Evolutionary conservation across 1,140 invertebrate species (phyloP), one percentile per base, ranked within the genome.

Genomic region (Vanessa tameamea): DNA sequence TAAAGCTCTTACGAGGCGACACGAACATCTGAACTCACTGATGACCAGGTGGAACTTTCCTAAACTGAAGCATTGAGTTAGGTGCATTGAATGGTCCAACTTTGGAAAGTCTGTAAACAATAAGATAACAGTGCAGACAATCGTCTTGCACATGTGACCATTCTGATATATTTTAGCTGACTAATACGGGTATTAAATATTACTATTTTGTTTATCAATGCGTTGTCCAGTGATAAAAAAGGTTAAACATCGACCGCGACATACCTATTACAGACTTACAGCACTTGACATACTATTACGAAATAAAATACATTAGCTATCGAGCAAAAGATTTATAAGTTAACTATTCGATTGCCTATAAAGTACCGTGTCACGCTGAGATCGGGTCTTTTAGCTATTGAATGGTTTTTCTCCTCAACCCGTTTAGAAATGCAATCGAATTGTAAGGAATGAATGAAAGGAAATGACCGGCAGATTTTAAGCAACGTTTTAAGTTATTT

Each of bases 241-340:
- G 26, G 26, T 31, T 31, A 31, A 5, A 43, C 9, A 43, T 43
- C 57, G 64, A 53, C 37, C 55, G 11, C 23, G 51, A 72, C 74
- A 64, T 53, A 31, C 26, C 26, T 31, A 64, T 68, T 68, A 68
- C 64, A 71, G n/a, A 67, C 55, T 66, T 68, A 64, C 47, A 65
- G 69, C 50, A 74, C 69, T 79, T 77, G 78, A 79, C 75, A 79
- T 74, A 77, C 75, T 76, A 77, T 77, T 77, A 74, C 72, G 59
- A 72, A 23, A 67, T 76, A 67, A 70, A 71, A 75, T 75, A 71
- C 73, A 66, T 75, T 75, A 68, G 55, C 55, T 37, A 65, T 72
- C 72, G 63, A 68, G 53, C 50, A 64, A 76, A 68, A 64, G 69
- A 76, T 72, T 76, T 76, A 75, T 68, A 72, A 55, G 47, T 43